phyloP scores from a whole-genome alignment of 2,113 vertebrate genomes.

The Thryonomys swinderianus region DNA sequence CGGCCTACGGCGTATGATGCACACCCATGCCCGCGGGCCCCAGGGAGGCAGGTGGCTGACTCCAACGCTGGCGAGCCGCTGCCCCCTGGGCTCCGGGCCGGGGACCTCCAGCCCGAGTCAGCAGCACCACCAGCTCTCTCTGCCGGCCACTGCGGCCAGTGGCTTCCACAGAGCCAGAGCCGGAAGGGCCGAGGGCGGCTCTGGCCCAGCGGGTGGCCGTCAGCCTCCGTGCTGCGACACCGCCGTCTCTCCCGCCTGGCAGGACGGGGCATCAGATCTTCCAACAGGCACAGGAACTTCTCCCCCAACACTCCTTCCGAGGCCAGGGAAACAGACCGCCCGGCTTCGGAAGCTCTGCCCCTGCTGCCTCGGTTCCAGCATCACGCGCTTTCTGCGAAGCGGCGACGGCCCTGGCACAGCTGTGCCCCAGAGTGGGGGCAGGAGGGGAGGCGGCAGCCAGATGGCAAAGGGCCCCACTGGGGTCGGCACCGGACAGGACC shows the following conservation, averaged over 20 bases:
- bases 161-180: constrained; percentile 23
- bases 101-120: background rate
- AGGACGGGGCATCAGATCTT: constrained; percentile 58
- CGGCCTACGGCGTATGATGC: background rate
- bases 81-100: background rate
- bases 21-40: background rate
- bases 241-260: constrained; percentile 33
- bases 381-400: background rate
- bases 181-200: background rate
- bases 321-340: constrained; percentile 38
- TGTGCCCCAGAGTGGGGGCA: background rate
- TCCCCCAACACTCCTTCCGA: constrained; percentile 45
- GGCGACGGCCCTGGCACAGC: background rate
- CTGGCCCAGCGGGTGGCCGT: constrained; percentile 19
- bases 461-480: background rate
- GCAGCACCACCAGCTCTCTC: background rate
- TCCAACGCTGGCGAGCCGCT: background rate
- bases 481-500: background rate
- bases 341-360: background rate
- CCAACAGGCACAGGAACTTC: constrained; percentile 56
- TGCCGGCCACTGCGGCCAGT: background rate
- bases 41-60: background rate
- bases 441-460: background rate
- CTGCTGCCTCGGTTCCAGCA: background rate
- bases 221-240: constrained; percentile 29